Conservation (phyloP, 2,888 invertebrate genomes). For the Arge pagana region DNA sequence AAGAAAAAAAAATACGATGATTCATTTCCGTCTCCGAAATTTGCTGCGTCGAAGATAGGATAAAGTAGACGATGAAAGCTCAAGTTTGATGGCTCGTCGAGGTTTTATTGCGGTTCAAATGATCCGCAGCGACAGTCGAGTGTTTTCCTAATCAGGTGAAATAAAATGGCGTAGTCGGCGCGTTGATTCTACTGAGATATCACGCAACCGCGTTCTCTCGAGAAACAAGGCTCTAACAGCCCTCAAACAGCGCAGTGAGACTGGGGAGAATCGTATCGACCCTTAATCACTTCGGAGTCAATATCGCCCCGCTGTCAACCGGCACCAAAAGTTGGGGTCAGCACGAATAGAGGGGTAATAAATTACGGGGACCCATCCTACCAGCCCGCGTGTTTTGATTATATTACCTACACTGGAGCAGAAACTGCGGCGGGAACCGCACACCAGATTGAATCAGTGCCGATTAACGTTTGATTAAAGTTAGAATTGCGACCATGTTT, state of each 20-base stretch:
- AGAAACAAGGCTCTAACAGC: conserved; percentile 8
- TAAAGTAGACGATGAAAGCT: too few relatives aligned
- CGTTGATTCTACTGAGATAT: too few relatives aligned
- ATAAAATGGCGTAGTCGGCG: too few relatives aligned
- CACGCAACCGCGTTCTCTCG: neutral
- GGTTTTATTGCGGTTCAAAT: too few relatives aligned
- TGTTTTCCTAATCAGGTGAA: too few relatives aligned
- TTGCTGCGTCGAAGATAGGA: too few relatives aligned
- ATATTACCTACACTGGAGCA: conserved; percentile 49
- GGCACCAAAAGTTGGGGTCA: conserved; percentile 16
- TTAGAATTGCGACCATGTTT: conserved; percentile 53
- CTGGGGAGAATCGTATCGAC: conserved; percentile 22
- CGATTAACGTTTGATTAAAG: conserved; percentile 59
- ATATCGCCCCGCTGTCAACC: conserved; percentile 37
- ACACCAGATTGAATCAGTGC: conserved; percentile 55
- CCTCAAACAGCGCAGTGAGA: conserved; percentile 17
- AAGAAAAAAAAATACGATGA: too few relatives aligned
- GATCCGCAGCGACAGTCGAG: too few relatives aligned
- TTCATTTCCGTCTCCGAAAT: too few relatives aligned
- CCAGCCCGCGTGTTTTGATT: conserved; percentile 53
- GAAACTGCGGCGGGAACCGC: conserved; percentile 17
- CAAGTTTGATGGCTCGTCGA: too few relatives aligned
- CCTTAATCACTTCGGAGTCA: conserved; percentile 40
- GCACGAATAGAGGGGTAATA: conserved; percentile 52
- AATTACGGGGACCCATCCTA: conserved; percentile 53